Evolutionary conservation across 1,140 invertebrate genomes (phyloP).

Genomic region (Drosophila dunni): DNA sequence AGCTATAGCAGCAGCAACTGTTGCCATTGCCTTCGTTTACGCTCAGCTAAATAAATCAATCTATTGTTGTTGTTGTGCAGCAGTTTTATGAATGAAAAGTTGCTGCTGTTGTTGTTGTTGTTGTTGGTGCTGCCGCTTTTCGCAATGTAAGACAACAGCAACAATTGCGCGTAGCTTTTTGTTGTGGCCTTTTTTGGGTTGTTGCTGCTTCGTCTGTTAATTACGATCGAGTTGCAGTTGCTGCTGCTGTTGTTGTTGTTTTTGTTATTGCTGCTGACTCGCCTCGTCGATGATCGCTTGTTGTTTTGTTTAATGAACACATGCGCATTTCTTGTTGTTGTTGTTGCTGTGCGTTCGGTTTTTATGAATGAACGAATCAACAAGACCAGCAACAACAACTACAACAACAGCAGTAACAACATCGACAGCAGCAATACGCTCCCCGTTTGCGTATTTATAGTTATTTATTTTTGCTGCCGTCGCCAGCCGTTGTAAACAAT

Average conservation of each 20-base stretch:
- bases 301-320: slow-evolving; percentile 56
- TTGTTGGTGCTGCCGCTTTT: slow-evolving; percentile 27
- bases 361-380: slow-evolving; percentile 78
- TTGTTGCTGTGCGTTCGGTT: slow-evolving; percentile 47
- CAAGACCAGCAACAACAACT: slow-evolving; percentile 31
- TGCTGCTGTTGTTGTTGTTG: slow-evolving; percentile 28
- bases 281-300: slow-evolving; percentile 20
- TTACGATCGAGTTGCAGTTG: slow-evolving; percentile 48
- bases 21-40: slow-evolving; percentile 71
- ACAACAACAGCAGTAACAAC: slow-evolving; percentile 44
- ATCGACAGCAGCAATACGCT: slow-evolving; percentile 33
- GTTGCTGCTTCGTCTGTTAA: slow-evolving; percentile 31
- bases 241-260: slow-evolving; percentile 10
- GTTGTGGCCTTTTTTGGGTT: slow-evolving; percentile 20
- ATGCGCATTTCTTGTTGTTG: slow-evolving; percentile 43
- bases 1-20: slow-evolving; percentile 17
- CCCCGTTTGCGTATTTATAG: slow-evolving; percentile 70
- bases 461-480: slow-evolving; percentile 70
- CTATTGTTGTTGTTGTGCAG: slow-evolving; percentile 38
- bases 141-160: slow-evolving; percentile 44
- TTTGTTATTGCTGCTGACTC: slow-evolving; percentile 13
- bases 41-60: slow-evolving; percentile 79
- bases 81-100: slow-evolving; percentile 61
- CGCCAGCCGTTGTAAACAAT: slow-evolving; percentile 69
- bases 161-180: slow-evolving; percentile 46